Base-by-base conservation (phyloP, 2,888 invertebrate species). In the Torymus tubicola region DNA sequence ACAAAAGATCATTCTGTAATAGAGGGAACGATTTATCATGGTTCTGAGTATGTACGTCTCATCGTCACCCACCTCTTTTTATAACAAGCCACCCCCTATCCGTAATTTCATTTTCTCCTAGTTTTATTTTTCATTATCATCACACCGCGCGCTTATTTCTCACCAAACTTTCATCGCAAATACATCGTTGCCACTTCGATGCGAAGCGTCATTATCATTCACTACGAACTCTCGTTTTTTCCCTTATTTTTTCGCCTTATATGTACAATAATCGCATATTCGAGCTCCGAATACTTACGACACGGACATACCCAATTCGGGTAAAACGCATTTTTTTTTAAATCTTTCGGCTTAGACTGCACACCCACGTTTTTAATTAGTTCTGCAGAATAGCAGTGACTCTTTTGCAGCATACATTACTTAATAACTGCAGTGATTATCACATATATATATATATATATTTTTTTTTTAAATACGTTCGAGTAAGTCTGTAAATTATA, bases 231-330 rank as follows among this genome's bases (percentile, higher is more conserved):
- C 63, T 55, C 42, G 42, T 42, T 55, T 61, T 81, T 74, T 18
- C 58, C 60, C 74, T 67, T 71, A 83, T 76, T 79, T 71, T 80
- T 63, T 77, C 70, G 77, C 65, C 65, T 77, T 77, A 82, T 81
- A 83, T 84, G 71, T 83, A 82, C 84, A 83, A 82, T 74, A 80
- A 42, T 42, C 42, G 72, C 75, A 75, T 84, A 84, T 84, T 84
- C 72, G 81, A 83, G 72, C 64, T 83, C 75, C 82, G 72, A 80
- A 82, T 84, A 84, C 63, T 81, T 72, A 78, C 69, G 78, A 82
- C 74, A 75, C 83, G 76, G 58, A 79, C 77, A 77, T 82, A 83
- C 83, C 83, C 75, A 75, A 75, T 75, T 78, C 71, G 71, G 78
- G 75, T 82, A 84, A 81, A 81, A 81, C 78, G 76, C 79, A 78